A percentile compares a stretch with the other conserved stretches of the same genome.
Evolutionary conservation across 1,140 invertebrate genomes (phyloP).

Genomic region (Microvelia longipes): DNA sequence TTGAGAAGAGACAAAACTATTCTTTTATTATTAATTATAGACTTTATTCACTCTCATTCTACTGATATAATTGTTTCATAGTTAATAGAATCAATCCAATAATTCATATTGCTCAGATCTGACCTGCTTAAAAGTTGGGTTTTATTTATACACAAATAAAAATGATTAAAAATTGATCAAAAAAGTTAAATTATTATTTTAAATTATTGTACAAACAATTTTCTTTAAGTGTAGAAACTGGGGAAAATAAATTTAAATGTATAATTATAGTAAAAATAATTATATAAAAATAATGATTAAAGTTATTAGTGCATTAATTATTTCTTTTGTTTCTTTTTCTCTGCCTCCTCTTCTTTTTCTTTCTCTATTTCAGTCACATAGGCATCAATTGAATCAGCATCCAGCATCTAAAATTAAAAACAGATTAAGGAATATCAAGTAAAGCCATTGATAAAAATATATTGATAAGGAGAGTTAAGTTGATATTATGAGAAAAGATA

Average conservation of each 20-base stretch:
- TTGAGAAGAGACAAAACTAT: too few relatives aligned
- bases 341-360: slow-evolving; percentile 94
- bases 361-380: slow-evolving; percentile 91
- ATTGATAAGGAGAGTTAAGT: background rate
- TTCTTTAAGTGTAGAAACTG: too few relatives aligned
- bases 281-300: background rate
- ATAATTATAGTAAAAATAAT: background rate
- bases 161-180: too few relatives aligned
- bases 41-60: too few relatives aligned
- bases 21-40: too few relatives aligned
- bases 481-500: background rate
- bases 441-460: background rate
- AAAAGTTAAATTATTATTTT: too few relatives aligned
- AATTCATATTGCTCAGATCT: too few relatives aligned
- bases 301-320: slow-evolving; percentile 12
- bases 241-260: background rate
- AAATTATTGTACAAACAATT: too few relatives aligned
- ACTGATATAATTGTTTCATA: too few relatives aligned
- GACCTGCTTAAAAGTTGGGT: too few relatives aligned
- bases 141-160: too few relatives aligned
- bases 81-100: too few relatives aligned
- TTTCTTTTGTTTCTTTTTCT: slow-evolving; percentile 94
- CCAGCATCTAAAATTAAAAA: slow-evolving; percentile 55
- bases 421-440: background rate
- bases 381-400: slow-evolving; percentile 74